These are phyloP conservation scores for Menura novaehollandiae DNA, from an alignment of 2,113 vertebrate species.

Conservation along the genomic window DNA sequence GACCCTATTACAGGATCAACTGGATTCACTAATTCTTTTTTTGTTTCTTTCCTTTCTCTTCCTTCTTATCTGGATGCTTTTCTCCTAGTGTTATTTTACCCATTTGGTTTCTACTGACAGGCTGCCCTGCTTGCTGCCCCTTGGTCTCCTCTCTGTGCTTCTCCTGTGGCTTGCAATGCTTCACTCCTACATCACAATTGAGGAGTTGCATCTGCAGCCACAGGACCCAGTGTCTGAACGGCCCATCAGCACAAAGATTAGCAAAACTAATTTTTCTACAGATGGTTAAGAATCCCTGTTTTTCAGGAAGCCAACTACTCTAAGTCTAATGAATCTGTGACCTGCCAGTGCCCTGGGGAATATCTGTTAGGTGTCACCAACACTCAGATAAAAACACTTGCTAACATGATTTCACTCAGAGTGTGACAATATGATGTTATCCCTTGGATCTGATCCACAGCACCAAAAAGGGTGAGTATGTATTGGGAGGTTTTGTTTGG, in stretches of 20 bases:
- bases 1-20: not conserved
- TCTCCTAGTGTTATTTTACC: not conserved
- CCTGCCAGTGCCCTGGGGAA: not conserved
- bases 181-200: not conserved
- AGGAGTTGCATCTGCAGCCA: not conserved
- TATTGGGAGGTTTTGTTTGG: not conserved
- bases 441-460: not conserved
- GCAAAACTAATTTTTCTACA: not conserved
- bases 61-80: not conserved
- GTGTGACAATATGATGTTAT: not conserved
- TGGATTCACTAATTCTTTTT: not conserved
- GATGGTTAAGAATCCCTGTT: not conserved
- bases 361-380: constrained; percentile 17
- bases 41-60: not conserved
- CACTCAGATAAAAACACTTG: not conserved
- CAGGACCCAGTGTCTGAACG: not conserved
- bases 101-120: not conserved
- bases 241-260: not conserved
- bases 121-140: not conserved
- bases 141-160: not conserved
- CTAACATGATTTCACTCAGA: not conserved
- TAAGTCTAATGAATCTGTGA: not conserved
- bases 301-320: not conserved
- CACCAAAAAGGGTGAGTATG: not conserved
- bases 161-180: not conserved